Evolutionary conservation across 2,888 invertebrate species (phyloP), one percentile per base, ranked within the genome.

Genomic region (Phaonia tiefii): DNA sequence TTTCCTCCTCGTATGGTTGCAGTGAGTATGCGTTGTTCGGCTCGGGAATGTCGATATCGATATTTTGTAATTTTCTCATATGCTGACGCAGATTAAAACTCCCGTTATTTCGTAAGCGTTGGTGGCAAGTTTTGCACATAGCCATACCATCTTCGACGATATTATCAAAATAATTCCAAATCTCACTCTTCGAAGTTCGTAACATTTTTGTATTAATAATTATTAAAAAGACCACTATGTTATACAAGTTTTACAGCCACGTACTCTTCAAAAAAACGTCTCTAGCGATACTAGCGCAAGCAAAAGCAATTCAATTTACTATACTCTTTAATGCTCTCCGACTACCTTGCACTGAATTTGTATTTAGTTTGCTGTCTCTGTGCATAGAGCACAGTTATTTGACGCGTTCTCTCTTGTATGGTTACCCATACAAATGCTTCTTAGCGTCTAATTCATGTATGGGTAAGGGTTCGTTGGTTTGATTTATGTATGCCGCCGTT

Each of bases 111-210:
- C 60, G 51, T 42, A 81, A 44, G 13, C 72, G 77, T 11, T 60
- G 58, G n/a, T 71, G 69, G 11, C 80, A 80, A 13, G 65, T 42
- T 31, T 76, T 80, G 10, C 80, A 80, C 26, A 73, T 73, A 1
- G 76, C 80, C 65, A 70, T 26, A 10, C 80, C 76, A 54, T 70
- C 58, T 13, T 76, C 65, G 0, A 51, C 70, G 2, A 74, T 11
- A 58, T 76, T 76, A 1, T 42, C 73, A 11, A 66, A 80, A 58
- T 70, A 66, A n/a, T 72, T 58, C 80, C 80, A 80, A n/a, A 80
- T 31, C 10, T 73, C 69, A 31, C 76, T 66, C 3, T 17, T 42
- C 1, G 56, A 15, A 17, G 11, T 60, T 2, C 76, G 20, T 1
- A 60, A 76, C 80, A 80, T 80, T 17, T 63, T 66, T 22, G n/a